Evolutionary conservation across 2,888 invertebrate genomes (phyloP).

Genomic region (Pecten maximus): DNA sequence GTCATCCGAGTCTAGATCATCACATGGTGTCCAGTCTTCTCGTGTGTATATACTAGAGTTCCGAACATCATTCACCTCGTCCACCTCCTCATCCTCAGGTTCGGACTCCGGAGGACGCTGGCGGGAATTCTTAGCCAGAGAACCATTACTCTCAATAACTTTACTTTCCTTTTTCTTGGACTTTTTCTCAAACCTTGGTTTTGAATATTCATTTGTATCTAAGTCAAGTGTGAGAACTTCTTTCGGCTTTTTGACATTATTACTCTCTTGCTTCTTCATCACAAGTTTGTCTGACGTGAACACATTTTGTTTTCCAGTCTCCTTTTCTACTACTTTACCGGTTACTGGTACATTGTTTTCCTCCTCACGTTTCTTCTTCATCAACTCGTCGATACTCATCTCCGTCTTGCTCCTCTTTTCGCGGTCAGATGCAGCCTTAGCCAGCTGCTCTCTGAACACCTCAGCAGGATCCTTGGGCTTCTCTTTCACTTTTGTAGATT

Average conservation of each 20-base stretch:
- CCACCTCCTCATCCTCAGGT: background rate
- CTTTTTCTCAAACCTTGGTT: conserved; percentile 46
- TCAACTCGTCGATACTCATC: conserved; percentile 62
- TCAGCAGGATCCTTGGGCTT: conserved; percentile 72
- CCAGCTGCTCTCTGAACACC: conserved; percentile 70
- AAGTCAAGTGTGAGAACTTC: conserved; percentile 48
- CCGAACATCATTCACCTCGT: conserved; percentile 36
- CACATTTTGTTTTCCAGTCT: conserved; percentile 27
- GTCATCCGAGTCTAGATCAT: conserved; percentile 76
- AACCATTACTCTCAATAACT: conserved; percentile 17
- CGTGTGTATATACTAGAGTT: conserved; percentile 55
- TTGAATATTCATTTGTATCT: conserved; percentile 53
- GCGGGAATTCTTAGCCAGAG: conserved; percentile 40
- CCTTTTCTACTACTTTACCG: conserved; percentile 40
- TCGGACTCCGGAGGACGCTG: conserved; percentile 46
- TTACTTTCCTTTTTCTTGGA: background rate
- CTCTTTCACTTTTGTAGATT: conserved; percentile 64
- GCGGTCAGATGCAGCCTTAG: conserved; percentile 66
- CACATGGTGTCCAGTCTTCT: conserved; percentile 75
- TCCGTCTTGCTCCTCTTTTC: conserved; percentile 63
- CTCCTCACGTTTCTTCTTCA: conserved; percentile 49
- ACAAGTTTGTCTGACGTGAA: conserved; percentile 44
- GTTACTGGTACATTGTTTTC: conserved; percentile 39
- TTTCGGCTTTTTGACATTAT: conserved; percentile 45
- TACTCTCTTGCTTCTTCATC: conserved; percentile 42